phyloP scores from a whole-genome alignment of 2,113 vertebrate species.

The Plestiodon gilberti region DNA sequence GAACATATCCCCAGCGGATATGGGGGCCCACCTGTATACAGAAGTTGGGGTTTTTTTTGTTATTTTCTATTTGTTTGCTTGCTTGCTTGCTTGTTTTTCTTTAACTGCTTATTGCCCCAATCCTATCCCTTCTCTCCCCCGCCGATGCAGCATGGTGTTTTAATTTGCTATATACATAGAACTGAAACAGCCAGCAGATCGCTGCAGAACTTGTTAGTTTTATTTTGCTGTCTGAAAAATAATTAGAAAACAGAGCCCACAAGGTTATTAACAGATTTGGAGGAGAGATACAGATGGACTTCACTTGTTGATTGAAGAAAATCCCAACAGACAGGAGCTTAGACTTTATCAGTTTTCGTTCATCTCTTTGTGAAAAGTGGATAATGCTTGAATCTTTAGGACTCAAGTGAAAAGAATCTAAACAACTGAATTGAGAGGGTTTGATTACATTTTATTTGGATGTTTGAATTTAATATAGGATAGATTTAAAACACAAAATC shows the following conservation, averaged over 20 bases:
- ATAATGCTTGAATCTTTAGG: not conserved
- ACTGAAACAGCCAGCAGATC: not conserved
- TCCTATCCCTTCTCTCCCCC: no score
- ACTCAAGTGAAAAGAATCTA: not conserved
- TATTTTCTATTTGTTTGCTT: no score
- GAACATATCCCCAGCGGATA: no score
- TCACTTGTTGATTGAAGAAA: conserved; percentile 20
- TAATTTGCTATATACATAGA: not conserved
- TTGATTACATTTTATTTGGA: conserved; percentile 15
- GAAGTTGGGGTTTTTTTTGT: no score
- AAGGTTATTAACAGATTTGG: not conserved
- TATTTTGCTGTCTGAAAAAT: not conserved
- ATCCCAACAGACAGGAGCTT: not conserved
- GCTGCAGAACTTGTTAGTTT: not conserved
- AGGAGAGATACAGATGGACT: conserved; percentile 4
- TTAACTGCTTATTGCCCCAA: no score
- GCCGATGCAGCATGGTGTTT: not conserved
- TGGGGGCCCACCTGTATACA: no score
- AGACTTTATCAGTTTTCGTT: conserved; percentile 22
- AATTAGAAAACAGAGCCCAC: conserved; percentile 3
- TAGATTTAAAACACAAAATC: not conserved
- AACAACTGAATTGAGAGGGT: not conserved
- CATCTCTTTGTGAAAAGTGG: conserved; percentile 13
- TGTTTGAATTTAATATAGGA: conserved; percentile 5
- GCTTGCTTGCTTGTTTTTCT: no score